Evolutionary conservation across 2,113 vertebrate species (phyloP).

Genomic region (Urocitellus parryii): DNA sequence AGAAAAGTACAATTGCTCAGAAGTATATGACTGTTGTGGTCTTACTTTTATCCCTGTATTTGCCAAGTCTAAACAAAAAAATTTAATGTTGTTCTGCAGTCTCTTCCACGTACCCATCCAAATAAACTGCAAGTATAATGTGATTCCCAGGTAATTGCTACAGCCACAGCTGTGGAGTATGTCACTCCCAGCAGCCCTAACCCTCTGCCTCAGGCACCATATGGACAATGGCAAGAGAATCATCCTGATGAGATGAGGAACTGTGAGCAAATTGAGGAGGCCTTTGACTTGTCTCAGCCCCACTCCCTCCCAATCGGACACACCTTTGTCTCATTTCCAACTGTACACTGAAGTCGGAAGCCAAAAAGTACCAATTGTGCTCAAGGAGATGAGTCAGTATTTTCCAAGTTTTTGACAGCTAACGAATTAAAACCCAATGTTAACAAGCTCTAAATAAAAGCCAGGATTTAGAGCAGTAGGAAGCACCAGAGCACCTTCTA

Average conservation of each 20-base stretch:
- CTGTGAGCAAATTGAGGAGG: background rate
- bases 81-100: background rate
- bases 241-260: slow-evolving; percentile 59
- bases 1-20: background rate
- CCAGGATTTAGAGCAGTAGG: background rate
- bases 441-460: slow-evolving; percentile 74
- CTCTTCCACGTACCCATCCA: background rate
- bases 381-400: slow-evolving; percentile 59
- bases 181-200: slow-evolving; percentile 33
- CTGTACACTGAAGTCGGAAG: background rate
- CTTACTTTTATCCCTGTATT: slow-evolving; percentile 8
- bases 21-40: background rate
- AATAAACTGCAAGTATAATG: slow-evolving; percentile 42
- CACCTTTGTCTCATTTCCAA: background rate
- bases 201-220: slow-evolving; percentile 74
- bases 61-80: slow-evolving; percentile 18
- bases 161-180: slow-evolving; percentile 9
- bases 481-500: background rate
- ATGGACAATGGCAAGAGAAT: slow-evolving; percentile 69
- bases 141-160: slow-evolving; percentile 52
- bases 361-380: slow-evolving; percentile 49
- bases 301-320: background rate
- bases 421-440: slow-evolving; percentile 75
- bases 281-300: slow-evolving; percentile 9
- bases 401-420: slow-evolving; percentile 77